Evolutionary conservation across 2,113 vertebrate genomes (phyloP).

Genomic region (Sapayoa aenigma): DNA sequence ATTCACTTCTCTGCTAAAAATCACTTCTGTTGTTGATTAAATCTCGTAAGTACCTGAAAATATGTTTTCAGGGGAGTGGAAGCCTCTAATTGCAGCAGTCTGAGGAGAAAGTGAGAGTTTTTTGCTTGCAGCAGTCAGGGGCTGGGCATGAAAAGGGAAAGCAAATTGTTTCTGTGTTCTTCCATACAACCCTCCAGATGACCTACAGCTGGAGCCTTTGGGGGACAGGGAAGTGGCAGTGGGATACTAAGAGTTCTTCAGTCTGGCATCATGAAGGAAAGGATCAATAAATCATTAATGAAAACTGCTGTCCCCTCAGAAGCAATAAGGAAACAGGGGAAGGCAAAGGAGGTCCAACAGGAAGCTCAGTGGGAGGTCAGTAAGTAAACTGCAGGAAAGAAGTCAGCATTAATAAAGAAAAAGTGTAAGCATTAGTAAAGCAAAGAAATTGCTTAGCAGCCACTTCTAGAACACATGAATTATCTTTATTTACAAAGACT

Average conservation of each 20-base stretch:
- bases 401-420: neutral
- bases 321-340: neutral
- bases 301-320: neutral
- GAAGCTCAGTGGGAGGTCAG: neutral
- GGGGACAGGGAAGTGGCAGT: neutral
- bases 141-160: neutral
- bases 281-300: neutral
- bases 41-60: constrained; percentile 36
- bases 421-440: neutral
- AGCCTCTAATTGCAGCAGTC: neutral
- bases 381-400: neutral
- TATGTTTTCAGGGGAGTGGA: neutral
- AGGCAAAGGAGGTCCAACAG: neutral
- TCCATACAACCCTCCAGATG: neutral
- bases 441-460: neutral
- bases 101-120: neutral
- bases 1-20: neutral
- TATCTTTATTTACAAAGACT: neutral
- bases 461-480: neutral
- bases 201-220: neutral
- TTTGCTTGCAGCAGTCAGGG: neutral
- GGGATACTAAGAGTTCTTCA: neutral
- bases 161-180: neutral
- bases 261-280: neutral
- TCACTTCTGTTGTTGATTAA: constrained; percentile 27